A percentile compares a stretch with the other conserved stretches of the same genome.
phyloP scores from a whole-genome alignment of 1,140 invertebrate species.

The Zaprionus taronus region DNA sequence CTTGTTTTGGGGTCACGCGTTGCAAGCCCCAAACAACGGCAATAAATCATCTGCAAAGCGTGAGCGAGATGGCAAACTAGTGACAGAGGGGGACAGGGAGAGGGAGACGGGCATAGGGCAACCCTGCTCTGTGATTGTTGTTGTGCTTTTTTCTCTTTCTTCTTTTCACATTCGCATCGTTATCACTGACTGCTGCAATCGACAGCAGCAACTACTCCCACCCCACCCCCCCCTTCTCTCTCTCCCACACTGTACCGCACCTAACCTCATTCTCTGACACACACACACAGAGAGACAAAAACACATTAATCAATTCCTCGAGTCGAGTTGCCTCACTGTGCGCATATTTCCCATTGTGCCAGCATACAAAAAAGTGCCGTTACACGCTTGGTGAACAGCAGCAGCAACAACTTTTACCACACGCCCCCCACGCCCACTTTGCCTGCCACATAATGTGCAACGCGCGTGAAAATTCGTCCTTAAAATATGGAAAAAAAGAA shows the following conservation, averaged over 20 bases:
- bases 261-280: slow-evolving; percentile 1
- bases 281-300: slow-evolving; percentile 55
- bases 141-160: slow-evolving; percentile 37
- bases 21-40: slow-evolving; percentile 77
- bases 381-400: slow-evolving; percentile 68
- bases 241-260: background rate
- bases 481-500: slow-evolving; percentile 50
- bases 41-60: slow-evolving; percentile 70
- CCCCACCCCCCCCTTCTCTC: background rate
- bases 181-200: slow-evolving; percentile 78
- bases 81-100: background rate
- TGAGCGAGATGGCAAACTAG: slow-evolving; percentile 26
- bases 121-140: background rate
- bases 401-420: slow-evolving; percentile 30
- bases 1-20: slow-evolving; percentile 77
- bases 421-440: slow-evolving; percentile 11
- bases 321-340: slow-evolving; percentile 34
- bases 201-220: slow-evolving; percentile 46
- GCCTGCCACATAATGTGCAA: slow-evolving; percentile 68
- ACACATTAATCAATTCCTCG: slow-evolving; percentile 77
- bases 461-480: slow-evolving; percentile 79
- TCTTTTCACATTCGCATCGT: slow-evolving; percentile 69
- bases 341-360: slow-evolving; percentile 70
- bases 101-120: background rate
- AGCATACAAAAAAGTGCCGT: slow-evolving; percentile 65